These are phyloP conservation scores for Stigmatopora argus DNA, from an alignment of 2,113 vertebrate genomes.

Conservation along the genomic window DNA sequence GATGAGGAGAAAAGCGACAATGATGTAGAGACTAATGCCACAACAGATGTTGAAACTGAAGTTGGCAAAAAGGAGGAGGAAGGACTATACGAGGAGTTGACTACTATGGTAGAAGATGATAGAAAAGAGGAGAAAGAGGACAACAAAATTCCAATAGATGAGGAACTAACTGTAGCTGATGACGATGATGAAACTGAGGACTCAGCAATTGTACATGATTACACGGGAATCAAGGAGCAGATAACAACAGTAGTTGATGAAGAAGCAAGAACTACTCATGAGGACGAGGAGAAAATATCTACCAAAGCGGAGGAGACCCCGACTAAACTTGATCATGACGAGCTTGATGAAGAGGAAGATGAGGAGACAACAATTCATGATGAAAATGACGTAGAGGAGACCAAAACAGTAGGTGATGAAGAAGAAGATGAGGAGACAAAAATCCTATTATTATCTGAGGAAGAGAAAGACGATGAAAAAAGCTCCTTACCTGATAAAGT, in stretches of 20 bases:
- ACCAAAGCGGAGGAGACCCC: not conserved
- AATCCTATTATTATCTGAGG: not conserved
- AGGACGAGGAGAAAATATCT: not conserved
- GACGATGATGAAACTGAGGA: not conserved
- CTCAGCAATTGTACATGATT: not conserved
- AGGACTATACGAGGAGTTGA: not conserved
- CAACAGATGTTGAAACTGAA: not conserved
- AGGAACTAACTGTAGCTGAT: not conserved
- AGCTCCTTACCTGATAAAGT: not conserved
- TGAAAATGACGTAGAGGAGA: not conserved
- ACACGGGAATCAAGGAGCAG: not conserved
- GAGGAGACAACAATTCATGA: not conserved
- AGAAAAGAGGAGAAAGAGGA: not conserved
- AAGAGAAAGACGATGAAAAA: not conserved
- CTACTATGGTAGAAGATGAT: not conserved
- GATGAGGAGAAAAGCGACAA: not conserved
- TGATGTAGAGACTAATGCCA: not conserved
- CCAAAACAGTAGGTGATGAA: not conserved
- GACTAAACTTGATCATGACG: constrained; percentile 1
- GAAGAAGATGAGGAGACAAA: not conserved
- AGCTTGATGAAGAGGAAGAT: not conserved
- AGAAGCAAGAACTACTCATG: not conserved
- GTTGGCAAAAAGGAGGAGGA: not conserved
- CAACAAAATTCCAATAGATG: not conserved
- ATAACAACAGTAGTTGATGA: not conserved